phyloP scores from a whole-genome alignment of 2,113 vertebrate species.

The Etia nguti region DNA sequence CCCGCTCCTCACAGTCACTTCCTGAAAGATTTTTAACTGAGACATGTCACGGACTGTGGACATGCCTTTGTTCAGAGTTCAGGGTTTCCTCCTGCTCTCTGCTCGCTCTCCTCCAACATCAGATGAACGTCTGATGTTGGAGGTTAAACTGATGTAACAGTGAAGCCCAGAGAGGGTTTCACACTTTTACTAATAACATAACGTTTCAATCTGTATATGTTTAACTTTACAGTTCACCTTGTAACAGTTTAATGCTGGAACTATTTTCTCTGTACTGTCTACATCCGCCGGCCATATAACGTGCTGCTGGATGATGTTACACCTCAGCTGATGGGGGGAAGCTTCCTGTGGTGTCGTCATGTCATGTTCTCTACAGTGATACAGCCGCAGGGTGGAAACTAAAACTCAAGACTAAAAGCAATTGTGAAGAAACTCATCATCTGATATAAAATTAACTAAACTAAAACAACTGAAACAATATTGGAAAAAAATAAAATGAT shows the following conservation, averaged over 20 bases:
- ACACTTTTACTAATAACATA: neutral
- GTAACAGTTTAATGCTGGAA: neutral
- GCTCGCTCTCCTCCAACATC: neutral
- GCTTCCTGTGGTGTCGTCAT: neutral
- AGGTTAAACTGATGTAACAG: neutral
- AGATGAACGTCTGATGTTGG: neutral
- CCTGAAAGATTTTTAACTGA: neutral
- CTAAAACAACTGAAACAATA: neutral
- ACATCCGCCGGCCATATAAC: neutral
- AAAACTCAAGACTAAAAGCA: neutral
- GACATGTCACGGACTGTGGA: fast-evolving
- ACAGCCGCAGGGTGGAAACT: neutral
- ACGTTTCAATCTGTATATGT: fast-evolving
- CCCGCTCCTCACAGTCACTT: neutral
- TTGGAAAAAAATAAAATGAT: neutral
- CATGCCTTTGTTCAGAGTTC: neutral
- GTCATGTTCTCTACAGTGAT: fast-evolving
- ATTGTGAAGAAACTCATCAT: fast-evolving
- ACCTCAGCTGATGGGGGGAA: neutral
- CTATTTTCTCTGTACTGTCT: neutral
- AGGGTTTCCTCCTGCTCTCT: neutral
- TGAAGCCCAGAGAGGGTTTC: fast-evolving
- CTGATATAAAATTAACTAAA: neutral
- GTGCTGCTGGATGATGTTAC: neutral
- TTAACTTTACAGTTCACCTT: neutral